Evolutionary conservation across 2,113 vertebrate genomes (phyloP), one percentile per base, ranked within the genome.

Genomic region (Mustelus asterias): DNA sequence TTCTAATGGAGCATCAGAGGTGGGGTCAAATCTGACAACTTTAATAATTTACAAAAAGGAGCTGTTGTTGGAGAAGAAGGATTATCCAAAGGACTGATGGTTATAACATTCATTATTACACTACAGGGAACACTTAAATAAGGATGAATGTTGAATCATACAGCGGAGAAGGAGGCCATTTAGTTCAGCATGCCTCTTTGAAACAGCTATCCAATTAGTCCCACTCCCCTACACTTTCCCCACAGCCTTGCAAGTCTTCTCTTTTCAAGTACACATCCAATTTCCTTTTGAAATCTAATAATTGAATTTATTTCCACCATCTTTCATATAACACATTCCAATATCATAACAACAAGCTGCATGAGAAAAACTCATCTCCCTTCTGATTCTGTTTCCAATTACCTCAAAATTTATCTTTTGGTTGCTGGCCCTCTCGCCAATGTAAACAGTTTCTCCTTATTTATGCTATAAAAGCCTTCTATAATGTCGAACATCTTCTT

Each of bases 11-110:
- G 16, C 9, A 93, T 18, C 13, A 93, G 58, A 22, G 18, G 69
- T 22, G 54, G 67, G 26, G 22, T 72, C 67, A 54, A 70, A 70
- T 16, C 24, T 95, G 2, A 48, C 5, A 54, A 44, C 37, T 65
- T 65, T n/a, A 93, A 67, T 93, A 93, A 67, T 93, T 93, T 93
- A 93, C n/a, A 93, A 60, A 48, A 86, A 67, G 6, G 60, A 37
- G 88, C 37, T 67, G 58, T 93, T 65, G 60, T 22, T 10, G 6
- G 16, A 93, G 16, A 65, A 37, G n/a, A 37, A 93, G 33, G 29
- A 41, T 14, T 20, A 41, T 83, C 37, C 7, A 37, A 67, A 89
- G 89, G n/a, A 22, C 60, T 93, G 89, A n/a, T 63, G 29, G 54
- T 92, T 60, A 92, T 65, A 65, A n/a, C 4, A 65, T 67, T 65